phyloP scores from a whole-genome alignment of 2,888 invertebrate genomes.

The Coelinius sp. region DNA sequence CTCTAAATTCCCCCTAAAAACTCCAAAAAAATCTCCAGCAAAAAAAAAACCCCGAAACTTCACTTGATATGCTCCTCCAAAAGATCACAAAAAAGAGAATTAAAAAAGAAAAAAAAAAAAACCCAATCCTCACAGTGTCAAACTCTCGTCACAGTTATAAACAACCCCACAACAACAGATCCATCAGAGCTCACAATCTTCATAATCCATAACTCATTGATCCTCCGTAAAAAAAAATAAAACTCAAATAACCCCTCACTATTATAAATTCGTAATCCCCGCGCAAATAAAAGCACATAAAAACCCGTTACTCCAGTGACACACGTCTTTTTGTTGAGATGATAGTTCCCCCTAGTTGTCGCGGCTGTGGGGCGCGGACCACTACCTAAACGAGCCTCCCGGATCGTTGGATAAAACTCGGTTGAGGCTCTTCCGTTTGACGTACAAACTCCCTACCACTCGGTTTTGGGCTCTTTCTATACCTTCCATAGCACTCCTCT shows the following conservation, averaged over 20 bases:
- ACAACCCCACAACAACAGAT: not conserved
- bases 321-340: slow-evolving; percentile 6
- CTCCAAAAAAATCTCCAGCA: not conserved
- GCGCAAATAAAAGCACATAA: not conserved
- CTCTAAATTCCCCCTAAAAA: not conserved
- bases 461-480: slow-evolving; percentile 5
- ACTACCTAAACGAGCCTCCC: slow-evolving; percentile 69
- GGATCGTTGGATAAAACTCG: slow-evolving; percentile 69
- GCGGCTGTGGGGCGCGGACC: slow-evolving; percentile 68
- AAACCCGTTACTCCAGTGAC: not conserved
- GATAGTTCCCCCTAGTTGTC: slow-evolving; percentile 50
- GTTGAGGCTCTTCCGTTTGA: slow-evolving; percentile 64
- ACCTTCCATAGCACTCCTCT: not conserved
- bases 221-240: too few relatives aligned
- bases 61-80: not conserved
- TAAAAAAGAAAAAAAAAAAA: not conserved
- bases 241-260: not conserved
- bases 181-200: not conserved
- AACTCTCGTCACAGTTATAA: not conserved
- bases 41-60: not conserved
- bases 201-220: not conserved
- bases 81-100: not conserved
- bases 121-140: not conserved
- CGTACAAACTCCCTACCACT: slow-evolving; percentile 63
- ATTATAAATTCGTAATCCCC: not conserved